These are phyloP conservation scores for Meteorus cinctellus DNA, from an alignment of 2,888 invertebrate species.

Conservation along the genomic window DNA sequence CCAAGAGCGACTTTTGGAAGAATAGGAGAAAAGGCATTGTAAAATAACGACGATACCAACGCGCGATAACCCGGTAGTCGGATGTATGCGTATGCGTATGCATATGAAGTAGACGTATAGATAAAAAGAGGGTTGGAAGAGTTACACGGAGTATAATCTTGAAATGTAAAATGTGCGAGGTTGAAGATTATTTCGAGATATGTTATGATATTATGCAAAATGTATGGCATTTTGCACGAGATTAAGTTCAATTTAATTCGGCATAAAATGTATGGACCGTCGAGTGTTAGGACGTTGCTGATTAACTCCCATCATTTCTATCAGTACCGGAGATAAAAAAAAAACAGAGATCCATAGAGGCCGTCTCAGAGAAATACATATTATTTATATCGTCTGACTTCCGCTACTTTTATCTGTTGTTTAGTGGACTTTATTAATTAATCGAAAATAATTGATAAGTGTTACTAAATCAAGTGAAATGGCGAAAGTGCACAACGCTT, in stretches of 20 bases:
- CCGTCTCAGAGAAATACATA: too few species aligned
- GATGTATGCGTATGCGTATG: background rate
- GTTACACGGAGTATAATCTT: background rate
- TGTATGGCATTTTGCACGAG: background rate
- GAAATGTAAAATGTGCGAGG: background rate
- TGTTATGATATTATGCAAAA: background rate
- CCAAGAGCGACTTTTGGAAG: slow-evolving; percentile 10
- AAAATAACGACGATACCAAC: slow-evolving; percentile 29
- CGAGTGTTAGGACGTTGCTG: background rate
- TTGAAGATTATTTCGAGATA: slow-evolving; percentile 13
- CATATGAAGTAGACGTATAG: background rate
- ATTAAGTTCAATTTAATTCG: background rate
- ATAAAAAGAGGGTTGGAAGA: background rate
- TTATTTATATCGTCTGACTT: too few species aligned
- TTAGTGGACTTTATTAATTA: too few species aligned
- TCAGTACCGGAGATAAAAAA: too few species aligned
- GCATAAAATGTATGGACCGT: background rate
- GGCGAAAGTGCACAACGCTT: too few species aligned
- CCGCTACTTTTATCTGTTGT: too few species aligned
- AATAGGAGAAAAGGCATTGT: slow-evolving; percentile 11
- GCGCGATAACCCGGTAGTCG: background rate
- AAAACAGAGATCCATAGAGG: background rate
- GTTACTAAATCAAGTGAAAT: too few species aligned
- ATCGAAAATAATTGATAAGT: too few species aligned
- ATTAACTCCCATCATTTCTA: background rate